phyloP scores from a whole-genome alignment of 2,113 vertebrate genomes.

The Oryzias woworae region DNA sequence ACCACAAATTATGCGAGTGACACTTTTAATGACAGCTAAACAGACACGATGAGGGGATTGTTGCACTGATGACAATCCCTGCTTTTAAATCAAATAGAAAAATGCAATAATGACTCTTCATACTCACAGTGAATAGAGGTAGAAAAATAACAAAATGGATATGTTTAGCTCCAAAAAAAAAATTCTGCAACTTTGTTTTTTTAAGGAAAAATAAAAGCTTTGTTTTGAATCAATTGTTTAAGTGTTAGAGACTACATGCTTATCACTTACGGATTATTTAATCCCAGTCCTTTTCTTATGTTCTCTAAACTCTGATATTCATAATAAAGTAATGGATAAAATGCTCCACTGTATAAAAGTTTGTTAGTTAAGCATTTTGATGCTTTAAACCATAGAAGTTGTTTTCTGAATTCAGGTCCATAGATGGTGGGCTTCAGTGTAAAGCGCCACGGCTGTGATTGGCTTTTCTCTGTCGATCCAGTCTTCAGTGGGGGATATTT shows the following conservation, averaged over 20 bases:
- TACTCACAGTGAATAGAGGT: neutral
- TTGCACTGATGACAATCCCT: neutral
- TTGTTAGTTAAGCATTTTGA: no score
- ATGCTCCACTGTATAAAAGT: no score
- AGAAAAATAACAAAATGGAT: neutral
- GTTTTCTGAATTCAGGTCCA: neutral
- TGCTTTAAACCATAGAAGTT: no score
- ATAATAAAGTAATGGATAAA: no score
- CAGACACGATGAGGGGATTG: neutral
- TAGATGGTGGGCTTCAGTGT: neutral
- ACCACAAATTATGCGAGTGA: no score
- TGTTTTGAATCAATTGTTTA: neutral
- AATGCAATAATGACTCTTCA: no score
- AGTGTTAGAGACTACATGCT: no score
- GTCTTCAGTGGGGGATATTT: conserved; percentile 27
- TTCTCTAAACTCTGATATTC: no score
- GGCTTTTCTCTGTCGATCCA: conserved; percentile 5
- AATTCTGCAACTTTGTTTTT: neutral
- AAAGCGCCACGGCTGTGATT: neutral
- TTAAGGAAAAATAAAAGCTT: neutral
- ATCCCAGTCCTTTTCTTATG: no score
- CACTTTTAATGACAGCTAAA: neutral
- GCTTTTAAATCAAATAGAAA: neutral
- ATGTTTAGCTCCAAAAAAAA: neutral
- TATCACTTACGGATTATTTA: no score